A percentile compares a stretch with the other conserved stretches of the same genome.
Conservation (phyloP, 2,888 invertebrate genomes). For the Ditula angustiorana region DNA sequence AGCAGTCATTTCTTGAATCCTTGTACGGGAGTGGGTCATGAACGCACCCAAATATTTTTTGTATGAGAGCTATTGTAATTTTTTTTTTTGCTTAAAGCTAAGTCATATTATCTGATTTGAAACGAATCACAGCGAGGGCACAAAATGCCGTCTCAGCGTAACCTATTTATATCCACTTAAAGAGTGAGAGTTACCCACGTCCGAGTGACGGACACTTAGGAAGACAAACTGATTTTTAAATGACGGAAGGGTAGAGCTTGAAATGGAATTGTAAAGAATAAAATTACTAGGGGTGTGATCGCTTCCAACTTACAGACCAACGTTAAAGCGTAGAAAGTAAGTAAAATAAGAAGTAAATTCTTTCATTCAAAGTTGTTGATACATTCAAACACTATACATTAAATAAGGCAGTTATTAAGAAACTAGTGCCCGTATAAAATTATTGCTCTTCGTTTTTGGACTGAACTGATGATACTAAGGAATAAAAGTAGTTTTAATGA, state of each 20-base stretch:
- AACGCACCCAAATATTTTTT: too few relatives aligned
- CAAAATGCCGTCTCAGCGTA: constrained; percentile 4
- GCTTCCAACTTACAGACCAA: background rate
- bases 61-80: background rate
- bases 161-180: constrained; percentile 50
- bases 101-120: too few relatives aligned
- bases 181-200: constrained; percentile 56
- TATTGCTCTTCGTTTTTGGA: too few relatives aligned
- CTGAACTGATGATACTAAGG: too few relatives aligned
- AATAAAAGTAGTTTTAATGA: too few relatives aligned
- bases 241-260: constrained; percentile 42
- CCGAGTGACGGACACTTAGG: constrained; percentile 57
- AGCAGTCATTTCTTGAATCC: background rate
- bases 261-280: constrained; percentile 28
- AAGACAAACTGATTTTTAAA: constrained; percentile 63
- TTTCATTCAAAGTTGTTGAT: background rate
- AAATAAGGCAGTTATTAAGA: too few relatives aligned
- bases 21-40: too few relatives aligned
- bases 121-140: constrained; percentile 3
- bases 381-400: background rate
- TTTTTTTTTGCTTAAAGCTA: too few relatives aligned
- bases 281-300: background rate
- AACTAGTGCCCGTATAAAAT: too few relatives aligned
- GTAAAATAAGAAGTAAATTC: background rate
- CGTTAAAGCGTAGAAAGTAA: background rate